Evolutionary conservation across 2,797 vertebrate genomes (phyloP).

Genomic region (Danio albolineatus): DNA sequence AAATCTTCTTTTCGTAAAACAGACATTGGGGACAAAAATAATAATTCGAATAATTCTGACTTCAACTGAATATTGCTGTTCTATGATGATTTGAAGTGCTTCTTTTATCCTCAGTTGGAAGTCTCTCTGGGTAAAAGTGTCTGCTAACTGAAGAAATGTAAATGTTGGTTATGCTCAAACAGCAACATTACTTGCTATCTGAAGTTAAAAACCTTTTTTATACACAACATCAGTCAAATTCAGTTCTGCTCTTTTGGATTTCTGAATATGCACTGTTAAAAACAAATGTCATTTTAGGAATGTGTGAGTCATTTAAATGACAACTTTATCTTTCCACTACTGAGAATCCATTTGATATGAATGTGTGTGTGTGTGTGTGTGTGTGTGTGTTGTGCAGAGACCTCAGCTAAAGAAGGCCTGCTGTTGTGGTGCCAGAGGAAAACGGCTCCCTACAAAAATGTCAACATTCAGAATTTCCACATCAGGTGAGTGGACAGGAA

Average conservation of each 20-base stretch:
- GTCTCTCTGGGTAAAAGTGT: too few species aligned
- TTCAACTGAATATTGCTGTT: too few species aligned
- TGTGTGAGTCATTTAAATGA: slow-evolving; percentile 22
- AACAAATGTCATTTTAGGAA: neutral
- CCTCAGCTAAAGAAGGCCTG: slow-evolving; percentile 96
- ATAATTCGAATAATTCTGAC: too few species aligned
- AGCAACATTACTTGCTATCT: too few species aligned
- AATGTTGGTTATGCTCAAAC: too few species aligned
- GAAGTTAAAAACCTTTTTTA: too few species aligned
- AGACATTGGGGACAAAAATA: too few species aligned
- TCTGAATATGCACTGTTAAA: slow-evolving; percentile 19
- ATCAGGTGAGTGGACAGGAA: slow-evolving; percentile 86
- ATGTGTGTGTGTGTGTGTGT: neutral
- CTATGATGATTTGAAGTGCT: too few species aligned
- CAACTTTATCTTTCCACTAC: slow-evolving; percentile 1
- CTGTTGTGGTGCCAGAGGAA: slow-evolving; percentile 98
- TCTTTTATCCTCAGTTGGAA: too few species aligned
- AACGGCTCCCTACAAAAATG: slow-evolving; percentile 98
- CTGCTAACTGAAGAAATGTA: too few species aligned
- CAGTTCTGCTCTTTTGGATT: neutral
- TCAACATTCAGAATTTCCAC: slow-evolving; percentile 99
- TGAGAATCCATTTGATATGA: slow-evolving; percentile 8
- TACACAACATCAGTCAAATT: neutral
- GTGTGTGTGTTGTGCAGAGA: slow-evolving; percentile 78
- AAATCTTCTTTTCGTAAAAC: too few species aligned